Base-by-base conservation (phyloP, 1,140 invertebrate species). In the Achroia grisella region DNA sequence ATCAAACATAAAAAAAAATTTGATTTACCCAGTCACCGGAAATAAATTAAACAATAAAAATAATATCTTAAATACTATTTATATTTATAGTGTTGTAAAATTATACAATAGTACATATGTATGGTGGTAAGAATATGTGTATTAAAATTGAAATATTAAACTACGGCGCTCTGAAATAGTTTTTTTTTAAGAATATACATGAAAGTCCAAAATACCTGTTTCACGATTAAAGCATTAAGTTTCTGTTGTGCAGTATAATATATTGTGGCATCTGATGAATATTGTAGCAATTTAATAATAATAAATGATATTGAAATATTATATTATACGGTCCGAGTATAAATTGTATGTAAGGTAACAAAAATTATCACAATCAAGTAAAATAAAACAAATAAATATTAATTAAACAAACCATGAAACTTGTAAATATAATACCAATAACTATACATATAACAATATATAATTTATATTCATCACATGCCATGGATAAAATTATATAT, bases 161-260 rank as follows among this genome's bases (percentile, higher is more conserved):
- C 45, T 57, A 56, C 51, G 55, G 55, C 40, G 50, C 52, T 31
- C 55, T 48, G 56, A 62, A 54, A 52, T 62, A 68, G 61, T 63
- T 56, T n/a, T n/a, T n/a, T n/a, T n/a, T 60, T 65, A 63, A 58
- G 56, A 62, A 67, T 69, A 55, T 76, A 74, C 60, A 69, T 68
- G 60, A 60, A 57, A 69, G 46, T 84, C 65, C 65, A 81, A 80
- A 84, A 81, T 84, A 84, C 80, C 80, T 84, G 80, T 84, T 81
- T 81, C 51, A 64, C 50, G 54, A 70, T 84, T 84, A 84, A 84
- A 84, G 80, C 80, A 80, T 84, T 80, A 48, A 59, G 73, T 84
- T 84, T 48, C 73, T 64, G 71, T 78, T 76, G 75, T 78, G 77
- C 77, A 68, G 48, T 58, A 53, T 67, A 57, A 57, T 51, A 35